Conservation (phyloP, 2,113 vertebrate species). For the Pygoscelis antarcticus region DNA sequence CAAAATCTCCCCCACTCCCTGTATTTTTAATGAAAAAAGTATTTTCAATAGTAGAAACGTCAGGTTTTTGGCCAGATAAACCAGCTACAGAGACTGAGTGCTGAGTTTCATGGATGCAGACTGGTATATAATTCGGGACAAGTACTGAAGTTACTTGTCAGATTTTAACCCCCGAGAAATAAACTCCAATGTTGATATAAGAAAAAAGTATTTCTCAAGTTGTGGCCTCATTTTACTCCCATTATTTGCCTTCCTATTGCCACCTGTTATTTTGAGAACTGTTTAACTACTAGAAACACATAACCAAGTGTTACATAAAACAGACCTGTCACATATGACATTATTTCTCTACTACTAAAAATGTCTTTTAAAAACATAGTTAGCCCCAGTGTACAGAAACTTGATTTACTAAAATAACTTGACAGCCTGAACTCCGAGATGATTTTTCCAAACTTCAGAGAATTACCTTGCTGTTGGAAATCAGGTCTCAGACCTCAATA, state of each 20-base stretch:
- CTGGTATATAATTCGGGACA: not conserved
- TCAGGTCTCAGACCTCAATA: not conserved
- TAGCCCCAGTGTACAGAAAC: not conserved
- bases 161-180: conserved; percentile 23
- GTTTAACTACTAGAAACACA: not conserved
- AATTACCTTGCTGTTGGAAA: not conserved
- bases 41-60: not conserved
- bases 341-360: conserved; percentile 9
- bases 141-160: not conserved
- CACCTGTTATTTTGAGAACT: conserved; percentile 25
- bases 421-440: not conserved
- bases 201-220: not conserved
- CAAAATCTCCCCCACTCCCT: not conserved
- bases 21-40: not conserved
- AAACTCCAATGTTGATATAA: not conserved
- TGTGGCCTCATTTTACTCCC: not conserved
- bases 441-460: not conserved
- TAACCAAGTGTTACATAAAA: not conserved
- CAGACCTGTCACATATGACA: not conserved
- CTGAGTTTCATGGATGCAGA: not conserved
- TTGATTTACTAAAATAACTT: not conserved
- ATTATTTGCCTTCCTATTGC: not conserved
- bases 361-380: not conserved
- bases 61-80: not conserved
- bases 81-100: not conserved